Base-by-base conservation (phyloP, 2,888 invertebrate genomes). In the Endomychus coccineus region DNA sequence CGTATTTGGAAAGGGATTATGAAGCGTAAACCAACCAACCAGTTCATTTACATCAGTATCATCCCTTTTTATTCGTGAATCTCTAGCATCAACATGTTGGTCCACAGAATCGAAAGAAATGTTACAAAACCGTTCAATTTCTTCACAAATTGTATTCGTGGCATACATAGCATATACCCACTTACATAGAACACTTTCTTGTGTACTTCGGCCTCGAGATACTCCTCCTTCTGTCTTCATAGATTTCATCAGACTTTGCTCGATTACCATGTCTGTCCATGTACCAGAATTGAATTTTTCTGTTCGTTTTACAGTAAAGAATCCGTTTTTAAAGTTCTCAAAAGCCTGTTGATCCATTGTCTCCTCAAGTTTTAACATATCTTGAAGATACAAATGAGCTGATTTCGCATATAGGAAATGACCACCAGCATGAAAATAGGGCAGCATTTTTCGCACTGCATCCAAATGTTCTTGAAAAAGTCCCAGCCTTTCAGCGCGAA, bases 321-420 rank as follows among this genome's bases (percentile, higher is more conserved):
- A 49, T 43, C 52, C 49, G 27, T 49, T 43, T 39, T 28, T 43
- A 19, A 44, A 51, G 42, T 44, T 45, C 21, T 43, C 40, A 42
- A 37, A 51, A 40, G 31, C 36, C 16, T 48, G 42, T 39, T 43
- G 24, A 44, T 44, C 33, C 46, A 58, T 58, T 46, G 34, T 46
- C 15, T 51, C 39, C 31, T 55, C 43, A 6, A 59, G 33, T 42
- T 51, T 38, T 48, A 47, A 50, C 54, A 49, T 56, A 29, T 39
- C 36, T 54, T 34, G 45, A n/a, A 51, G 39, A 46, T 52, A 49
- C 31, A 51, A 44, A 36, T 48, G 46, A 14, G 45, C 44, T 27
- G 45, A 59, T 46, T 55, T 58, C 4, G 56, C 57, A 49, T 60
- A 61, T 4, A 46, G 32, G 29, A 59, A 58, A 48, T 66, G 58